Base-by-base conservation (phyloP, 2,113 vertebrate species). In the Perca flavescens region DNA sequence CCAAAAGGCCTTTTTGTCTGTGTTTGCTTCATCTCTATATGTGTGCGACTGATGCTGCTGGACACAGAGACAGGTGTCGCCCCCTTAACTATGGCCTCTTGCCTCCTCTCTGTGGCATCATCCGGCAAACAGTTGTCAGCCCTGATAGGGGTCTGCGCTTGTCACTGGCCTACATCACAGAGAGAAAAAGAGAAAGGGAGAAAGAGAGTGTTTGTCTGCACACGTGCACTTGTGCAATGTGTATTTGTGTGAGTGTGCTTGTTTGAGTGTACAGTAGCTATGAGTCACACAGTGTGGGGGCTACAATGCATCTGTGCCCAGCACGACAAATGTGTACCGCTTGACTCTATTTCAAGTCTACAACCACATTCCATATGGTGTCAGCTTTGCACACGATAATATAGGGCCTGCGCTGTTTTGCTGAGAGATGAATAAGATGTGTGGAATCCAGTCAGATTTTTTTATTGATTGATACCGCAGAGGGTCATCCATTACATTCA, bases 231-330 rank as follows among this genome's bases (percentile, higher is more conserved):
- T 5, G 31, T 50, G 2, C 47, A 50, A 74, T 49, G 40, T 36
- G 17, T 66, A 57, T 6, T 36, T 74, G 70, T 66, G 58, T 43
- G 73, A 16, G 76, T 52, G 66, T 73, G 66, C 62, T 34, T 76
- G 46, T 82, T 85, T 79, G 87, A 79, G 74, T 65, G 77, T 89
- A 86, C 85, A 86, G 86, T 90, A 89, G 86, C 84, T 85, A 84
- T 94, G 93, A 93, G 86, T 95, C 94, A 94, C 89, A 49, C 92
- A 82, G 89, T 82, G 92, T 89, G 92, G 87, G 91, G 89, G 92
- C 93, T 80, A 87, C 79, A 74, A 82, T 86, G 90, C 94, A 93
- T 95, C 93, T 95, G 94, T 57, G 87, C 92, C 82, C 92, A 91
- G 93, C 89, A 92, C 79, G 88, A 94, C 88, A 87, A 94, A 89